Evolutionary conservation across 1,140 invertebrate genomes (phyloP).

Genomic region (Bombyx mandarina): DNA sequence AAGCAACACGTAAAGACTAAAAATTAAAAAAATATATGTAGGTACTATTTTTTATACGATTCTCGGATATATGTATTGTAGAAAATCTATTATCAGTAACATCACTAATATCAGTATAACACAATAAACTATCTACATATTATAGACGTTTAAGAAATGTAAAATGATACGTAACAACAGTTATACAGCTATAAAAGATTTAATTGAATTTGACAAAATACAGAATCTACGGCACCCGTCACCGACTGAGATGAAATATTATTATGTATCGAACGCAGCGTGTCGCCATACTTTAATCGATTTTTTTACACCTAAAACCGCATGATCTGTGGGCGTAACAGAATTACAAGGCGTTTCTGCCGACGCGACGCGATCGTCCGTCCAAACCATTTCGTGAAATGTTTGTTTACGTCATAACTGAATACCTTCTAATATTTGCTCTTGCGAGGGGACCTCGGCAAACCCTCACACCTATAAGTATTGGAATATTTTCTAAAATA

Average conservation of each 20-base stretch:
- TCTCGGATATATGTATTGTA: neutral
- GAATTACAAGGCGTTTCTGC: conserved; percentile 62
- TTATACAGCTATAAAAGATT: conserved; percentile 48
- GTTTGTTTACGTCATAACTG: conserved; percentile 56
- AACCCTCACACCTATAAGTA: conserved; percentile 20
- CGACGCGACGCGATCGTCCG: conserved; percentile 30
- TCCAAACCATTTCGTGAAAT: conserved; percentile 53
- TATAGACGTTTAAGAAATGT: conserved; percentile 31
- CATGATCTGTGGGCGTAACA: conserved; percentile 56
- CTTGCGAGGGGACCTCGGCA: conserved; percentile 18
- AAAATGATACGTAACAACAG: conserved; percentile 50
- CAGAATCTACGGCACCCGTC: conserved; percentile 51
- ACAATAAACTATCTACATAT: conserved; percentile 32
- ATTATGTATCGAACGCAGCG: conserved; percentile 64
- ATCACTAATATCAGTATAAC: conserved; percentile 12
- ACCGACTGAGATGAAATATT: conserved; percentile 55
- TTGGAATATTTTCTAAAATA: conserved; percentile 43
- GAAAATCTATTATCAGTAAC: neutral
- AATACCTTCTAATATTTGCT: conserved; percentile 36
- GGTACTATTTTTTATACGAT: neutral
- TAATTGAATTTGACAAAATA: conserved; percentile 65
- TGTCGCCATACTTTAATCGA: conserved; percentile 65
- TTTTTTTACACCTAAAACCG: conserved; percentile 70
- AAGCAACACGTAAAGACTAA: neutral
- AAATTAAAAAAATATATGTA: neutral